phyloP scores from a whole-genome alignment of 2,113 vertebrate species.

The Arothron firmamentum region DNA sequence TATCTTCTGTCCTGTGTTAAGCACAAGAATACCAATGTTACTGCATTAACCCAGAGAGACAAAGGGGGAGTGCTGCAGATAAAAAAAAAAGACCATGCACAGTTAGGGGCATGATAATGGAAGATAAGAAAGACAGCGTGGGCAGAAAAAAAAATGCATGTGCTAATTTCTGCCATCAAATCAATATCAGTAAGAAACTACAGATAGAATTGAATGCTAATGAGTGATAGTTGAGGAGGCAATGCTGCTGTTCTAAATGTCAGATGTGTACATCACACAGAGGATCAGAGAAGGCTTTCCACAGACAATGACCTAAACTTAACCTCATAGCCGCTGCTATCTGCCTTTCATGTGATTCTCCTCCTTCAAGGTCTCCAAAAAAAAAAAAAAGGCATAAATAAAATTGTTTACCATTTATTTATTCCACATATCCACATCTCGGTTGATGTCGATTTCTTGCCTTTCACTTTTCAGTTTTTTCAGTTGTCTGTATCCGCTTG shows the following conservation, averaged over 20 bases:
- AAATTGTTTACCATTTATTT: too few species aligned
- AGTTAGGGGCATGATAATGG: constrained; percentile 13
- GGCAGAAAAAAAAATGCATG: constrained; percentile 2
- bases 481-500: too few species aligned
- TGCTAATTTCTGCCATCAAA: constrained; percentile 37
- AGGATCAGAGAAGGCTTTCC: too few species aligned
- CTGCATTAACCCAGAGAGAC: constrained; percentile 55
- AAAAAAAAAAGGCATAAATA: too few species aligned
- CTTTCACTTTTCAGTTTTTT: too few species aligned
- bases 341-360: too few species aligned
- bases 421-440: too few species aligned
- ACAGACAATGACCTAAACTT: too few species aligned
- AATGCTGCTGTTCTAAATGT: background rate
- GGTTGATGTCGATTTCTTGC: too few species aligned
- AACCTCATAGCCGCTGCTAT: too few species aligned
- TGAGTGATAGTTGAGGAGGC: constrained; percentile 7
- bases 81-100: constrained; percentile 16
- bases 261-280: too few species aligned
- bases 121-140: constrained; percentile 26
- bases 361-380: too few species aligned
- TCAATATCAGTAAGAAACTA: constrained; percentile 24
- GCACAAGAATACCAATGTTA: constrained; percentile 66
- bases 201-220: constrained; percentile 24
- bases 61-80: background rate
- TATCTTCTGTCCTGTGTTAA: constrained; percentile 51